A percentile compares a stretch with the other conserved stretches of the same genome.
Evolutionary conservation across 2,113 vertebrate species (phyloP).

Genomic region (Neolamprologus falcicula): DNA sequence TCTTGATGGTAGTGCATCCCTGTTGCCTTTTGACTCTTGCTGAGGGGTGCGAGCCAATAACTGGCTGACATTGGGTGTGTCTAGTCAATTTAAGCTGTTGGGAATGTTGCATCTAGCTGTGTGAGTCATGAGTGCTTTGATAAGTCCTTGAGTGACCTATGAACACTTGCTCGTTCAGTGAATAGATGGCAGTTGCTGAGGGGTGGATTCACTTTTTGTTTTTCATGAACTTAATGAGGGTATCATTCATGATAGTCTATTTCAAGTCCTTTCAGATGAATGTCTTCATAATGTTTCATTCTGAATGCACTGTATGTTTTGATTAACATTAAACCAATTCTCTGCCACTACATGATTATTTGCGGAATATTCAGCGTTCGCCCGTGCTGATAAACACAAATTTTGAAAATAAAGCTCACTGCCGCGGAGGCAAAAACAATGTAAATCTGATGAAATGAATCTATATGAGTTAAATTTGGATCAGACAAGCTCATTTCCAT

Average conservation of each 20-base stretch:
- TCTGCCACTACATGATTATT: slow-evolving; percentile 5
- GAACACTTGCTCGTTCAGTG: not conserved
- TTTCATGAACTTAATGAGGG: slow-evolving; percentile 13
- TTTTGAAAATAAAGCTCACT: not conserved
- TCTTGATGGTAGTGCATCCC: not conserved
- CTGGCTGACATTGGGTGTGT: not conserved
- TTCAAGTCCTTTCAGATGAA: slow-evolving; percentile 10
- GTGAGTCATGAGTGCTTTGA: slow-evolving; percentile 23
- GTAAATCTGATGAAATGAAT: slow-evolving; percentile 36
- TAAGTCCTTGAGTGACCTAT: slow-evolving; percentile 40
- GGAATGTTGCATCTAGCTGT: slow-evolving; percentile 17
- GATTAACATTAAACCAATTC: slow-evolving; percentile 29
- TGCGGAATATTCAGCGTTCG: not conserved
- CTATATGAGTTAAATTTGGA: slow-evolving; percentile 39
- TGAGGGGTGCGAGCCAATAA: slow-evolving; percentile 28
- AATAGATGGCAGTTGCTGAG: not conserved
- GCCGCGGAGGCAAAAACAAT: not conserved
- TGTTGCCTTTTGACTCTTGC: slow-evolving; percentile 19
- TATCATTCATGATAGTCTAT: not conserved
- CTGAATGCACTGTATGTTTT: slow-evolving; percentile 14
- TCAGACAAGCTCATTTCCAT: slow-evolving; percentile 45
- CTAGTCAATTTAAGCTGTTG: slow-evolving; percentile 14
- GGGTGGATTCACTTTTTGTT: slow-evolving; percentile 36
- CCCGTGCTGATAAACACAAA: not conserved
- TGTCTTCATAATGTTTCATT: slow-evolving; percentile 13